Evolutionary conservation across 2,113 vertebrate species (phyloP).

Genomic region (Sander vitreus): DNA sequence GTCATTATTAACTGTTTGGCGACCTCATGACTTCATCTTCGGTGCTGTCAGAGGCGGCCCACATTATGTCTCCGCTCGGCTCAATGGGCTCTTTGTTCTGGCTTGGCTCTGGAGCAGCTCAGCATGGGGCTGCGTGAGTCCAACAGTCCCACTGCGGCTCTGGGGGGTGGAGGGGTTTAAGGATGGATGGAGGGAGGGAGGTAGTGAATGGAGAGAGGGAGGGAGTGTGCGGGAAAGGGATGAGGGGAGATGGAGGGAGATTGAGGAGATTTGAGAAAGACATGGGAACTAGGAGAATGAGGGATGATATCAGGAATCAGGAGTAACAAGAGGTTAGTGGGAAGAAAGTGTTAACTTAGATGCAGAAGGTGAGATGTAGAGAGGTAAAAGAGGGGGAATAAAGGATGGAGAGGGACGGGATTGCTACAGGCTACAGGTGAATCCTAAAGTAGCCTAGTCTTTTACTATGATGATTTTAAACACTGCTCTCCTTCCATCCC

Average conservation of each 20-base stretch:
- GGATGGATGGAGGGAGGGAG: constrained; percentile 38
- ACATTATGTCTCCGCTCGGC: constrained; percentile 79
- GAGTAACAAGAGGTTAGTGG: constrained; percentile 29
- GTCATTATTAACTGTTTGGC: constrained; percentile 80
- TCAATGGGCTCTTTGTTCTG: constrained; percentile 85
- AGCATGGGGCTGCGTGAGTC: constrained; percentile 79
- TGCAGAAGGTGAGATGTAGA: constrained; percentile 24
- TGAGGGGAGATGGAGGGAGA: constrained; percentile 17
- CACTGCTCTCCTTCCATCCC: constrained; percentile 11
- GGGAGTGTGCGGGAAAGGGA: constrained; percentile 16
- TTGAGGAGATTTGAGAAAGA: constrained; percentile 64
- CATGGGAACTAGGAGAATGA: constrained; percentile 55
- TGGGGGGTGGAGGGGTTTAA: constrained; percentile 42
- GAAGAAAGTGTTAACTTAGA: constrained; percentile 28
- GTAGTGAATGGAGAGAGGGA: constrained; percentile 41
- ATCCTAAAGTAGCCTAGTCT: constrained; percentile 37
- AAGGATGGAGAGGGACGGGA: neutral
- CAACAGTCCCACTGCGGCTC: constrained; percentile 68
- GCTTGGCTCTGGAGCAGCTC: constrained; percentile 81
- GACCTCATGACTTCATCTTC: constrained; percentile 84
- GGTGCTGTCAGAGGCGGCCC: constrained; percentile 76
- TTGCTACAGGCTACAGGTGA: constrained; percentile 52
- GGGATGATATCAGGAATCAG: constrained; percentile 33
- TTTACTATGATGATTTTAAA: constrained; percentile 37
- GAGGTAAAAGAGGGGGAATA: neutral